Evolutionary conservation across 1,140 invertebrate species (phyloP).

Genomic region (Procambarus clarkii): DNA sequence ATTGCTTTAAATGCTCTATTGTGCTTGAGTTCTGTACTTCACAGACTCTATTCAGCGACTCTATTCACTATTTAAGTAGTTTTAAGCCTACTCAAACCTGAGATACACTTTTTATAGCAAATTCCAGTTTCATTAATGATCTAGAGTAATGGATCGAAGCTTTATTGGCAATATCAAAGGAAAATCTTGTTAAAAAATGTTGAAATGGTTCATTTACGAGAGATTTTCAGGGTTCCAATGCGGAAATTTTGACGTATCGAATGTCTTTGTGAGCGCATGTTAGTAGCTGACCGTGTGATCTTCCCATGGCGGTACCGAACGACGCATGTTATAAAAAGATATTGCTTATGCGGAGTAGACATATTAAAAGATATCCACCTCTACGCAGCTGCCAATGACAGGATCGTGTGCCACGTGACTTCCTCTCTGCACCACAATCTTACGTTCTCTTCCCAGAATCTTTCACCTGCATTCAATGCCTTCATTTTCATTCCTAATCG

Average conservation of each 20-base stretch:
- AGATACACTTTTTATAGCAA: not conserved
- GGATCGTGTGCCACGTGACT: conserved; percentile 36
- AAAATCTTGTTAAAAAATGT: conserved; percentile 2
- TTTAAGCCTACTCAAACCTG: not conserved
- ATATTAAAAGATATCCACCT: conserved; percentile 46
- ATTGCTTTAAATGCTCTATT: no score
- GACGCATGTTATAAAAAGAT: conserved; percentile 11
- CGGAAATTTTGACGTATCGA: not conserved
- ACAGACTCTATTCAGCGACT: no score
- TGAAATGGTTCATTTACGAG: not conserved
- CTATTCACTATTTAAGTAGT: no score
- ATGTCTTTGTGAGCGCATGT: not conserved
- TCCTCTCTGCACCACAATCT: conserved; percentile 21
- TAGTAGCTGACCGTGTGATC: not conserved
- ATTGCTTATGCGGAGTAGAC: conserved; percentile 1
- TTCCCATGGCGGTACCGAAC: not conserved
- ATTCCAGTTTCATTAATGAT: conserved; percentile 25
- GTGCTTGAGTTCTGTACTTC: no score
- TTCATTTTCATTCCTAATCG: not conserved
- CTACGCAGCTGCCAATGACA: conserved; percentile 47
- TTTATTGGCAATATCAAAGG: conserved; percentile 25
- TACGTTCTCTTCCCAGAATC: conserved; percentile 53
- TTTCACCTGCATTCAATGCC: conserved; percentile 44
- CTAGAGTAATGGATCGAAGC: conserved; percentile 2
- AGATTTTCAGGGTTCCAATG: not conserved